Base-by-base conservation (phyloP, 2,888 invertebrate genomes). In the Aspidapion aeneum region DNA sequence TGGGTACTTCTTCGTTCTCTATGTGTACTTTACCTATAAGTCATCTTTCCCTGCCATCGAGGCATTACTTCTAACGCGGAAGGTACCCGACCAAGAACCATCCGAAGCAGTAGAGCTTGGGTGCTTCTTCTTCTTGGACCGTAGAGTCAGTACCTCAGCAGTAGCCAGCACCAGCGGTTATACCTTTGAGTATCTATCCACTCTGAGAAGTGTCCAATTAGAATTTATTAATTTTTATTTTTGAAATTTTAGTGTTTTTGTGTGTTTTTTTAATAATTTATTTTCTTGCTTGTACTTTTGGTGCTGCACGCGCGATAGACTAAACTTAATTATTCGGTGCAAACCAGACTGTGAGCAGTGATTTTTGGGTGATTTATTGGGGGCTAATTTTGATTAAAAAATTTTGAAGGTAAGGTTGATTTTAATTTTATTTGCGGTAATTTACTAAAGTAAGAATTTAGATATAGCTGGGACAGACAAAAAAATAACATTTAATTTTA, bases 61-160 rank as follows among this genome's bases (percentile, higher is more conserved):
- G 52, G 52, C 52, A 3, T 52, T 52, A 52, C 52, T 52, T 52
- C 52, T 52, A 52, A 52, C 52, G 52, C 52, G 52, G 52, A 52
- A 52, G 52, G 52, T 52, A 52, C 7, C 52, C 52, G 52, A n/a
- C 19, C 18, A 52, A 52, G 52, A 52, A n/a, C n/a, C n/a, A n/a
- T n/a, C n/a, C n/a, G n/a, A n/a, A n/a, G n/a, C n/a, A n/a, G n/a
- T n/a, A n/a, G n/a, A n/a, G n/a, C n/a, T n/a, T n/a, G 5, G 35
- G 35, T 35, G 12, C 12, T 3, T 35, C 35, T 35, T 35, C 12
- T 35, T n/a, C n/a, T n/a, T n/a, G n/a, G n/a, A n/a, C n/a, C n/a
- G n/a, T n/a, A n/a, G 35, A 35, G 35, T 35, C 35, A 35, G 35
- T 35, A 35, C 35, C 35, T 35, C 35, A 35, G 3, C 35, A 35